These are phyloP conservation scores for Scomber colias DNA, from an alignment of 2,113 vertebrate species.

Conservation along the genomic window DNA sequence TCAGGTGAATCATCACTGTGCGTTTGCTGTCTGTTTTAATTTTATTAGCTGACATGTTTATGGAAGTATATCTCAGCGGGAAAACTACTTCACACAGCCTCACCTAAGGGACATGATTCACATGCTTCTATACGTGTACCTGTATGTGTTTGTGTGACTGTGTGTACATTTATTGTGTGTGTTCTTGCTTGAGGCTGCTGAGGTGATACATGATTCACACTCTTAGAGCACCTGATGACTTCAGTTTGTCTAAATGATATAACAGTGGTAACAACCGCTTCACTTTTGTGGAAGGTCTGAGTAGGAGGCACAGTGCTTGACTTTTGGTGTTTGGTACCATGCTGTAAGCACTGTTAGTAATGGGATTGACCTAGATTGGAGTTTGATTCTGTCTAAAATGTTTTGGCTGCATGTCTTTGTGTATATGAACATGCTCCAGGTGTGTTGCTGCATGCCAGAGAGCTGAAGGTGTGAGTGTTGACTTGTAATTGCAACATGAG, in stretches of 20 bases:
- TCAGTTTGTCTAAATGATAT: constrained; percentile 52
- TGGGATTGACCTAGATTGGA: constrained; percentile 61
- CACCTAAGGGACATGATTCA: constrained; percentile 54
- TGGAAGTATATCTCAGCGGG: constrained; percentile 46
- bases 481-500: constrained; percentile 6
- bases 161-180: not conserved
- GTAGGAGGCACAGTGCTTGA: constrained; percentile 43
- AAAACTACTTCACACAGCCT: constrained; percentile 37
- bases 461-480: not conserved
- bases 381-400: constrained; percentile 12
- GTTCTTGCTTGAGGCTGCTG: constrained; percentile 19
- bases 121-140: constrained; percentile 5
- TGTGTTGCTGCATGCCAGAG: constrained; percentile 37
- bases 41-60: constrained; percentile 64
- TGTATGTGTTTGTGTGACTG: constrained; percentile 25
- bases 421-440: constrained; percentile 7
- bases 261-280: constrained; percentile 40
- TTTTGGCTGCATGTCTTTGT: not conserved
- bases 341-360: constrained; percentile 42
- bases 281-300: constrained; percentile 33
- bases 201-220: constrained; percentile 49
- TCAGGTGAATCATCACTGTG: constrained; percentile 68
- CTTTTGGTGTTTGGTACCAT: constrained; percentile 32
- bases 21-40: constrained; percentile 71
- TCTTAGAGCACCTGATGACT: constrained; percentile 50